phyloP scores from a whole-genome alignment of 2,113 vertebrate species.

The Galemys pyrenaicus region DNA sequence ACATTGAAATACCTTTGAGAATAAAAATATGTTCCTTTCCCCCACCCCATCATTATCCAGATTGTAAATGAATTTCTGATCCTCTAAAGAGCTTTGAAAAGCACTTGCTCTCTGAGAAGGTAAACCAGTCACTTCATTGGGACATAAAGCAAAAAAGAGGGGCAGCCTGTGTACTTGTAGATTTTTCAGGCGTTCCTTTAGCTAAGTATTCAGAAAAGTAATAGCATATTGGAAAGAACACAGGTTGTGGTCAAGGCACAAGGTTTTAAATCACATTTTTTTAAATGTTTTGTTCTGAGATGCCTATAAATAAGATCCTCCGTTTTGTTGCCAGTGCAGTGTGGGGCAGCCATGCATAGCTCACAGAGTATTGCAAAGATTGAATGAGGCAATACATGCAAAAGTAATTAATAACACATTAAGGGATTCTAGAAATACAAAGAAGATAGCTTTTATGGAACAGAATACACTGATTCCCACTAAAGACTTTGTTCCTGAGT shows the following conservation, averaged over 20 bases:
- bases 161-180: fast-evolving
- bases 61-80: background rate
- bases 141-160: background rate
- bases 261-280: background rate
- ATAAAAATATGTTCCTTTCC: background rate
- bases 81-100: background rate
- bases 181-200: background rate
- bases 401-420: background rate
- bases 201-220: background rate
- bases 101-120: background rate
- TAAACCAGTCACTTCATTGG: background rate
- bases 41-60: background rate
- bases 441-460: background rate
- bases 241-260: background rate
- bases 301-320: background rate
- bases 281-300: background rate
- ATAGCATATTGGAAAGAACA: background rate
- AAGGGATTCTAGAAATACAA: background rate
- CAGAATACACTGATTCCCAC: background rate
- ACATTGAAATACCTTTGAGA: background rate
- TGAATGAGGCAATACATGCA: background rate
- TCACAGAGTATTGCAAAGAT: background rate
- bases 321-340: background rate
- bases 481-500: background rate
- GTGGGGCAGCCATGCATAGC: fast-evolving